These are phyloP conservation scores for Hycleus cichorii DNA, from an alignment of 1,140 invertebrate species.

Conservation along the genomic window DNA sequence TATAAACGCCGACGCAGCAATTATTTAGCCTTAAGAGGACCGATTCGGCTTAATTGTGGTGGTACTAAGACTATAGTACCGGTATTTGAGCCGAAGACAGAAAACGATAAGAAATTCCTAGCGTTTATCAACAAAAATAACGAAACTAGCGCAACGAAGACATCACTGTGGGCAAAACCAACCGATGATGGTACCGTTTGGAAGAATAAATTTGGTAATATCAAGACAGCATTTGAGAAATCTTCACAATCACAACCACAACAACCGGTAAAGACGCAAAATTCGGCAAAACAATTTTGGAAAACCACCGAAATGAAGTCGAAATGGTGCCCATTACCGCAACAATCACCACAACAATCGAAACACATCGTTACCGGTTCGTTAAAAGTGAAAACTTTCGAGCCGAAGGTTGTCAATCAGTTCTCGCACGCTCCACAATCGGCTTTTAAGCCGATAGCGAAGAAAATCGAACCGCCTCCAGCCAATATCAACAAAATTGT, in stretches of 20 bases:
- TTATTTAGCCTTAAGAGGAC: constrained; percentile 47
- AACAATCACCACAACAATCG: constrained; percentile 30
- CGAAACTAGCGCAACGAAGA: constrained; percentile 16
- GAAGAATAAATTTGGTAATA: constrained; percentile 67
- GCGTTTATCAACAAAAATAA: constrained; percentile 66
- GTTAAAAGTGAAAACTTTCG: constrained; percentile 22
- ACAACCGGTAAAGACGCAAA: constrained; percentile 26
- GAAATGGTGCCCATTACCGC: no score
- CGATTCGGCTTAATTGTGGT: constrained; percentile 51
- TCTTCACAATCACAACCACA: constrained; percentile 15
- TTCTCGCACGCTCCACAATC: constrained; percentile 66
- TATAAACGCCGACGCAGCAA: constrained; percentile 36
- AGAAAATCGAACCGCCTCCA: constrained; percentile 15
- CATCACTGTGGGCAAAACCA: constrained; percentile 35
- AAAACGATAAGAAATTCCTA: constrained; percentile 76
- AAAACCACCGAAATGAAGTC: constrained; percentile 41
- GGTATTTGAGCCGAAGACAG: constrained; percentile 69
- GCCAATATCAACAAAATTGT: constrained; percentile 17
- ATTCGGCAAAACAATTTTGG: constrained; percentile 51
- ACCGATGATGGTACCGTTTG: constrained; percentile 32
- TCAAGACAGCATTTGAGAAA: constrained; percentile 75
- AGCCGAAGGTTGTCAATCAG: constrained; percentile 51
- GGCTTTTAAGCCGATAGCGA: constrained; percentile 53
- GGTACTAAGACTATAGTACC: constrained; percentile 46
- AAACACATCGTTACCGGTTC: constrained; percentile 8